Evolutionary conservation across 2,113 vertebrate species (phyloP).

Genomic region (Mandrillus leucophaeus): DNA sequence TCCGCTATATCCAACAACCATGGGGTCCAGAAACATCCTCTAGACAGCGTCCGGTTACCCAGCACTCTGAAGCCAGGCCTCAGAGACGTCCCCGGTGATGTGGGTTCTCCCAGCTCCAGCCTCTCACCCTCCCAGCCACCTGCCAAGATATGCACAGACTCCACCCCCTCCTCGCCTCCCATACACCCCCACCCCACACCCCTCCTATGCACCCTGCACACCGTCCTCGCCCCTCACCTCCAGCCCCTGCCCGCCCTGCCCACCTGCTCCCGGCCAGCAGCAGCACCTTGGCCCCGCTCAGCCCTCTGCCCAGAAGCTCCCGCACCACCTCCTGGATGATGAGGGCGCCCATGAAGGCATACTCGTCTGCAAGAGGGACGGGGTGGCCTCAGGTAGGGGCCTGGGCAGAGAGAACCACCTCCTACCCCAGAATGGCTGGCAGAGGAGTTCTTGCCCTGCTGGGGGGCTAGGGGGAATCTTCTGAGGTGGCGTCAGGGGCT

Average conservation of each 20-base stretch:
- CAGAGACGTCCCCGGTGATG: accelerated
- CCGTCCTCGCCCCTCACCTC: neutral
- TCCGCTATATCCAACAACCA: neutral
- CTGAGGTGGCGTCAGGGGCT: neutral
- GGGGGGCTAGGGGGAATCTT: neutral
- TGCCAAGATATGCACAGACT: neutral
- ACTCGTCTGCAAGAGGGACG: slow-evolving; percentile 86
- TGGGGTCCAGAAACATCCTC: accelerated
- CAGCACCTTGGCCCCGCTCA: slow-evolving; percentile 94
- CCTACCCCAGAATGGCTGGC: neutral
- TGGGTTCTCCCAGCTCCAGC: neutral
- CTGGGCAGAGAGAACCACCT: neutral
- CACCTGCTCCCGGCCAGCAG: slow-evolving; percentile 98
- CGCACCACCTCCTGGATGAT: slow-evolving; percentile 97
- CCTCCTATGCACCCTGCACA: too few relatives aligned
- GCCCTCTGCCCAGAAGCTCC: slow-evolving; percentile 92
- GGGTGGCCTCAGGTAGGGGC: neutral
- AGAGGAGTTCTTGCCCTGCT: too few relatives aligned
- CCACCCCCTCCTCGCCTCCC: too few relatives aligned
- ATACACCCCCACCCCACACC: neutral
- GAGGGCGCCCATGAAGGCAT: slow-evolving; percentile 97
- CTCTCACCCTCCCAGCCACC: neutral
- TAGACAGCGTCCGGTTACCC: neutral
- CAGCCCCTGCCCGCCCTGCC: neutral
- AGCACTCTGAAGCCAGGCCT: neutral